These are phyloP conservation scores for Metridium senile DNA, from an alignment of 92 coral and sea anemone genomes.

Conservation along the genomic window DNA sequence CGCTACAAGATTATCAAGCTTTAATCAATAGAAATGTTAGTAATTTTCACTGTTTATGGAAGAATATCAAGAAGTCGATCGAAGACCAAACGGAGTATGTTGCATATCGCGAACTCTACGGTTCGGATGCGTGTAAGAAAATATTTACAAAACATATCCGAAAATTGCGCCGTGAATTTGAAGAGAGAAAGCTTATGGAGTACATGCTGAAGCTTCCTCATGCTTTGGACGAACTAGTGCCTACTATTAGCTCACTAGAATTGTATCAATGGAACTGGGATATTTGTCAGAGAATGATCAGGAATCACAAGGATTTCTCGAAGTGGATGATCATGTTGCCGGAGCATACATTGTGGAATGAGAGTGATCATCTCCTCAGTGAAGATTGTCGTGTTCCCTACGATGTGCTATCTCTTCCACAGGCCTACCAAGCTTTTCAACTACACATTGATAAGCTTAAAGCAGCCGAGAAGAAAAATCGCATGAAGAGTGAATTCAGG, in stretches of 20 bases:
- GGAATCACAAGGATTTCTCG: slow-evolving; percentile 76
- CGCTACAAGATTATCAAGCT: slow-evolving; percentile 82
- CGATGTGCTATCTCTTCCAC: slow-evolving; percentile 73
- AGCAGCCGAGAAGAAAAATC: slow-evolving; percentile 84
- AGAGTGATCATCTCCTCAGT: slow-evolving; percentile 85
- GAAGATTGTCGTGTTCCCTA: slow-evolving; percentile 83
- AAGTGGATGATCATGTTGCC: slow-evolving; percentile 84
- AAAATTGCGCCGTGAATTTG: slow-evolving; percentile 86
- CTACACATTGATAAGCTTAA: slow-evolving; percentile 85
- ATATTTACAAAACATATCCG: slow-evolving; percentile 91
- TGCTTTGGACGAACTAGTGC: slow-evolving; percentile 91
- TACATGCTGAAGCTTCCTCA: slow-evolving; percentile 87
- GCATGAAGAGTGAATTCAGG: slow-evolving; percentile 91
- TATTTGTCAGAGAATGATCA: slow-evolving; percentile 79
- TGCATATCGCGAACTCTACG: slow-evolving; percentile 81
- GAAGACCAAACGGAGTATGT: slow-evolving; percentile 76
- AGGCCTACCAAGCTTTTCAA: slow-evolving; percentile 72
- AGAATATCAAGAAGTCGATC: slow-evolving; percentile 82
- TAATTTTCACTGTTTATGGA: slow-evolving; percentile 93
- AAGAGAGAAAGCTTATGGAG: slow-evolving; percentile 80
- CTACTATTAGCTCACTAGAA: slow-evolving; percentile 75
- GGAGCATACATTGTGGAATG: slow-evolving; percentile 86
- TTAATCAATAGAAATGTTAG: slow-evolving; percentile 79
- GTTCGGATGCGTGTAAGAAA: slow-evolving; percentile 88
- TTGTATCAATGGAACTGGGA: slow-evolving; percentile 88